Conservation (phyloP, 2,113 vertebrate species). For the Sylvia atricapilla region DNA sequence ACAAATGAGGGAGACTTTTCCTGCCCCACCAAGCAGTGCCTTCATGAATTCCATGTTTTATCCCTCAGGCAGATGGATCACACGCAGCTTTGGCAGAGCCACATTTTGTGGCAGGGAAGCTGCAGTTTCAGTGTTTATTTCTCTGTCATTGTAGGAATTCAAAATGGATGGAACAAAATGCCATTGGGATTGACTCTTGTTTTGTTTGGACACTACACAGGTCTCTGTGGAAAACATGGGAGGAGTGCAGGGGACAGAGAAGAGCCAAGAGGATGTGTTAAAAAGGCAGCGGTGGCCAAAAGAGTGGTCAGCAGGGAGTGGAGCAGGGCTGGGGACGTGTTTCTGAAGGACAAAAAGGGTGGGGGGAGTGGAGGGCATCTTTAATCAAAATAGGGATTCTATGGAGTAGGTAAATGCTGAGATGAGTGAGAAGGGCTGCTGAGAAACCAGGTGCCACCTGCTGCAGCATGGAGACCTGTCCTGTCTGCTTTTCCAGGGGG, state of each 20-base stretch:
- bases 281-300: not conserved
- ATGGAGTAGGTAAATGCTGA: not conserved
- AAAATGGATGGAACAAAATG: conserved; percentile 17
- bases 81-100: not conserved
- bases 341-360: not conserved
- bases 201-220: conserved; percentile 14
- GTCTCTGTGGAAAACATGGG: conserved; percentile 47
- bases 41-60: not conserved
- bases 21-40: not conserved
- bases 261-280: not conserved
- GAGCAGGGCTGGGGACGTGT: not conserved
- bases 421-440: not conserved
- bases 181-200: not conserved
- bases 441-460: not conserved
- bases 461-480: not conserved
- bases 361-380: not conserved
- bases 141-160: conserved; percentile 4
- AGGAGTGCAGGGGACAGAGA: not conserved
- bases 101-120: conserved; percentile 6
- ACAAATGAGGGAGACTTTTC: not conserved
- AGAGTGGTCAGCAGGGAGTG: not conserved
- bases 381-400: not conserved
- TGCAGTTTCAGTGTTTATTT: conserved; percentile 26
- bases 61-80: conserved; percentile 9
- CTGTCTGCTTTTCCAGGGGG: not conserved